phyloP scores from a whole-genome alignment of 2,113 vertebrate species.

The Rhabdomys dilectus region DNA sequence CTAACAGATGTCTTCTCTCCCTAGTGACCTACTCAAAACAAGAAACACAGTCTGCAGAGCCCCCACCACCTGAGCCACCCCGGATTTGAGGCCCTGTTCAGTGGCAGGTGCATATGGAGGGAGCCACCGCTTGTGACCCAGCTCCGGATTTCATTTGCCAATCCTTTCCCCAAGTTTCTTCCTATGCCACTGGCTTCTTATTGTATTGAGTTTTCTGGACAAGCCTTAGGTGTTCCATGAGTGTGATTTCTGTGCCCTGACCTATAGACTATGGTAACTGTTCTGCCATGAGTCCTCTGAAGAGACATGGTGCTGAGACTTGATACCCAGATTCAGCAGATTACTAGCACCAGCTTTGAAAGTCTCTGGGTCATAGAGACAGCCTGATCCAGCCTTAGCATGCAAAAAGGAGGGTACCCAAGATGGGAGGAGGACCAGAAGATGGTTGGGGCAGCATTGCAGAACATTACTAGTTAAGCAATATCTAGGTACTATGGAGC shows the following conservation, averaged over 20 bases:
- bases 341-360: neutral
- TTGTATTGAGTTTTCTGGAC: constrained; percentile 63
- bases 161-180: constrained; percentile 66
- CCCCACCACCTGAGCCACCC: constrained; percentile 82
- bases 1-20: neutral
- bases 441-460: neutral
- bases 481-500: neutral
- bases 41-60: constrained; percentile 88
- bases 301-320: neutral
- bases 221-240: neutral
- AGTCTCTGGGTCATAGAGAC: neutral
- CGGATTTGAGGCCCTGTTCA: constrained; percentile 76
- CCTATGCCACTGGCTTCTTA: constrained; percentile 79
- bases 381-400: neutral
- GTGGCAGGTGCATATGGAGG: neutral
- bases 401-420: too few relatives aligned
- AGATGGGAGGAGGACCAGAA: neutral
- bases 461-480: neutral
- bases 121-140: constrained; percentile 76
- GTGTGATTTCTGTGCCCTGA: neutral
- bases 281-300: neutral
- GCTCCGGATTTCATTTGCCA: constrained; percentile 75
- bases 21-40: constrained; percentile 91
- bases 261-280: neutral
- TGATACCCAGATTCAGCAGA: neutral